Evolutionary conservation across 2,113 vertebrate genomes (phyloP).

Genomic region (Vanacampus margaritifer): DNA sequence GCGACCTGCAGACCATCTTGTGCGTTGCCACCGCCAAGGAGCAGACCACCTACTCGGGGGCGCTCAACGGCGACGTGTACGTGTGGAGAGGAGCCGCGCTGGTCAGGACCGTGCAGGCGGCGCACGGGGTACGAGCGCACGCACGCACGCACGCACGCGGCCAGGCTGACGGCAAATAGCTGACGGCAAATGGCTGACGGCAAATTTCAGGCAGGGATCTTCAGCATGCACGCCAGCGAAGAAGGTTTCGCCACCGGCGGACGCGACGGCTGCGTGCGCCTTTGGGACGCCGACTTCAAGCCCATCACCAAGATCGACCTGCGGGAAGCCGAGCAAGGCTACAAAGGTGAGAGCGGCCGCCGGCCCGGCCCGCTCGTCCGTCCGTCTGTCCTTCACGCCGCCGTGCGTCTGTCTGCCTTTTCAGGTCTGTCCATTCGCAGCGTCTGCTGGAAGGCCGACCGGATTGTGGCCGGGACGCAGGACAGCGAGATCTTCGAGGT

Average conservation of each 20-base stretch:
- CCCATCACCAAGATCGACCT: conserved; percentile 98
- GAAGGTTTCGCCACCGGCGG: conserved; percentile 96
- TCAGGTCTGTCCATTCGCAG: conserved; percentile 93
- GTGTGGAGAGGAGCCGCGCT: conserved; percentile 90
- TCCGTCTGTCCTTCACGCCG: neutral
- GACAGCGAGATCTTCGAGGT: conserved; percentile 98
- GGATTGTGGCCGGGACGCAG: conserved; percentile 91
- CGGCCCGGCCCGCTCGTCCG: neutral
- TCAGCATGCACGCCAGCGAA: conserved; percentile 94
- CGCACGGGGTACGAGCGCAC: conserved; percentile 78
- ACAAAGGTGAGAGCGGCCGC: conserved; percentile 75
- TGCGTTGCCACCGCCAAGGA: conserved; percentile 91
- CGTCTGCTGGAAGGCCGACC: conserved; percentile 93
- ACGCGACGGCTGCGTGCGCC: conserved; percentile 89
- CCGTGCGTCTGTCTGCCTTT: neutral
- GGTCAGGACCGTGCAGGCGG: conserved; percentile 86
- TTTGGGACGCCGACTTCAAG: conserved; percentile 96
- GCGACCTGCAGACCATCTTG: conserved; percentile 96
- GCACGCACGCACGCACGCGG: too few species aligned
- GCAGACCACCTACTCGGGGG: conserved; percentile 91
- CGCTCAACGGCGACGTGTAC: conserved; percentile 94
- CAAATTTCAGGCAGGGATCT: conserved; percentile 86
- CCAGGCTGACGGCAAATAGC: neutral
- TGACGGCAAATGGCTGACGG: neutral
- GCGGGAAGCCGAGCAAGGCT: conserved; percentile 92